Conservation (phyloP, 64 coral and sea anemone genomes). For the Porites australiensis region DNA sequence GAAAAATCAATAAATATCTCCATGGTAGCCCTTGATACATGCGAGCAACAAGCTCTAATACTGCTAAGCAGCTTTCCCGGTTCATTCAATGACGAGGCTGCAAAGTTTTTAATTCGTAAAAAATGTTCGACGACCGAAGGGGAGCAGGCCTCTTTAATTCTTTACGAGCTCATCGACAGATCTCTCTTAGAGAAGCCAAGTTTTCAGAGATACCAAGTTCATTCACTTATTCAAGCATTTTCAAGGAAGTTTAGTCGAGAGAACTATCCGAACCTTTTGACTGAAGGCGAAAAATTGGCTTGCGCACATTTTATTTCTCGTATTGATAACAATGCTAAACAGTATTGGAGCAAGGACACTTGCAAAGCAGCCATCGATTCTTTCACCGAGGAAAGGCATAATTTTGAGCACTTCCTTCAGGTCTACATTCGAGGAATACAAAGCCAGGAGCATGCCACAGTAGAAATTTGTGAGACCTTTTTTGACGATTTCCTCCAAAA, state of each 20-base stretch:
- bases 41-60: slow-evolving; percentile 1
- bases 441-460: neutral
- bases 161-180: slow-evolving; percentile 14
- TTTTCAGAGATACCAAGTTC: slow-evolving; percentile 18
- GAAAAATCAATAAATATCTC: slow-evolving; percentile 40
- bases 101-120: neutral
- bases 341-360: slow-evolving; percentile 36
- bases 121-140: neutral
- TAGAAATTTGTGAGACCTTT: neutral
- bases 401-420: slow-evolving; percentile 40
- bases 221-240: slow-evolving; percentile 54
- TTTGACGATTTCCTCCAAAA: neutral
- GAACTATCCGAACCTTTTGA: neutral
- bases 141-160: neutral
- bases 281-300: neutral
- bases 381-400: slow-evolving; percentile 35
- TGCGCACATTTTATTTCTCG: slow-evolving; percentile 22
- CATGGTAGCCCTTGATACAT: neutral
- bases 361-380: slow-evolving; percentile 46
- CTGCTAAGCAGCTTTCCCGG: slow-evolving; percentile 26
- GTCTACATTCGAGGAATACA: neutral
- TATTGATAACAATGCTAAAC: neutral
- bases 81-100: slow-evolving; percentile 17
- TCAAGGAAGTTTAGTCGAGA: slow-evolving; percentile 7
- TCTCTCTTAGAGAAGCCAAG: slow-evolving; percentile 23